These are phyloP conservation scores for Gulo gulo DNA, from an alignment of 2,113 vertebrate species.

Conservation along the genomic window DNA sequence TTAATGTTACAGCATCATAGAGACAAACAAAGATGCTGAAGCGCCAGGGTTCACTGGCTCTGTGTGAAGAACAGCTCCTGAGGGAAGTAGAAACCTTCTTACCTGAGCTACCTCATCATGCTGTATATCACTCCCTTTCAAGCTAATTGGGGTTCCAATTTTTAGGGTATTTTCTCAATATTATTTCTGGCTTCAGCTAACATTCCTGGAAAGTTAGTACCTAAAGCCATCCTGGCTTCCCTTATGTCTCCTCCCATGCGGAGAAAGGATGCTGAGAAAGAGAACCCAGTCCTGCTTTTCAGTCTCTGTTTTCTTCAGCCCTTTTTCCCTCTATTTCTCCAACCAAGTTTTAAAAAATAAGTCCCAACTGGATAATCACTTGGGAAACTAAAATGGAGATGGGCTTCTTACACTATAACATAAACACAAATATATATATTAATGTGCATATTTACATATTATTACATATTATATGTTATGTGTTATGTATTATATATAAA, in stretches of 20 bases:
- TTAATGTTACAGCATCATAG: fast-evolving
- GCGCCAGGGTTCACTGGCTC: fast-evolving
- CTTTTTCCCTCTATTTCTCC: neutral
- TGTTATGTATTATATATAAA: no score
- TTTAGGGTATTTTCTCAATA: neutral
- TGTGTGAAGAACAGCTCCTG: fast-evolving
- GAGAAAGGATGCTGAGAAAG: neutral
- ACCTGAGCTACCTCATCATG: neutral
- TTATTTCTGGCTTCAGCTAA: neutral
- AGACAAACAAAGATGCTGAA: neutral
- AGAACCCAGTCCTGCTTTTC: neutral
- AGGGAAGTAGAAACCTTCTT: neutral
- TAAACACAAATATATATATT: neutral
- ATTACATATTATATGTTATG: no score
- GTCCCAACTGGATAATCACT: neutral
- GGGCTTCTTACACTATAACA: neutral
- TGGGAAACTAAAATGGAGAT: neutral
- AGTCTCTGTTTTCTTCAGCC: neutral
- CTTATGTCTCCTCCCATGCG: no score
- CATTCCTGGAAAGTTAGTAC: neutral
- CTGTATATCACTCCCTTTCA: neutral
- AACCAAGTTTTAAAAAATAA: neutral
- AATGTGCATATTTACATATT: neutral
- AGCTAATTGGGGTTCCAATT: neutral
- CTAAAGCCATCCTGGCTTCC: neutral